These are phyloP conservation scores for Lasaia peninsularis DNA, from an alignment of 1,140 invertebrate species.

Conservation along the genomic window DNA sequence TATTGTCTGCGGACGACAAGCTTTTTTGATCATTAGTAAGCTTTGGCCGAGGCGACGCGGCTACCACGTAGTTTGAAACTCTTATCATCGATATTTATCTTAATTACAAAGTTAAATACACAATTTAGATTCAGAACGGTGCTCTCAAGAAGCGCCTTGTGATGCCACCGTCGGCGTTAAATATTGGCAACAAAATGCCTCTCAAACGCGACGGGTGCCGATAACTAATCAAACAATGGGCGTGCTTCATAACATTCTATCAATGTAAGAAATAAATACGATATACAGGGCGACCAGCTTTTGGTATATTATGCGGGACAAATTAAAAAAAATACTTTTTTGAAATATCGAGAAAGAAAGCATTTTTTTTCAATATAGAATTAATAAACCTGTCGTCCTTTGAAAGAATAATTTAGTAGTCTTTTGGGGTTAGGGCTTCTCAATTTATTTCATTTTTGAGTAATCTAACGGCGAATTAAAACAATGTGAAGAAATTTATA, in stretches of 20 bases:
- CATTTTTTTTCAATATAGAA: too few species aligned
- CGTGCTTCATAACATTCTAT: constrained; percentile 50
- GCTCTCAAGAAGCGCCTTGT: constrained; percentile 53
- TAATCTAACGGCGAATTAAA: too few species aligned
- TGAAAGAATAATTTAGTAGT: too few species aligned
- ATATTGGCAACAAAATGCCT: constrained; percentile 53
- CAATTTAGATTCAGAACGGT: constrained; percentile 65
- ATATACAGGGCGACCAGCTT: background rate
- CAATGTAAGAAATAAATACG: constrained; percentile 46
- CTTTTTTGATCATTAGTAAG: constrained; percentile 49
- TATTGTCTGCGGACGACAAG: constrained; percentile 17
- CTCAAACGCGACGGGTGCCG: constrained; percentile 42
- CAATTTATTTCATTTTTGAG: too few species aligned
- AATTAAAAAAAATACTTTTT: too few species aligned
- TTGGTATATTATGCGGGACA: background rate
- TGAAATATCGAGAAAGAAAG: too few species aligned
- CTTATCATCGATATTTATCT: constrained; percentile 71
- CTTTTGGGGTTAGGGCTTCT: too few species aligned
- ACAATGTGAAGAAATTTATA: too few species aligned
- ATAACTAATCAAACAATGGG: constrained; percentile 65
- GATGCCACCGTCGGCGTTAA: constrained; percentile 66
- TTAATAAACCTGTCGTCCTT: too few species aligned
- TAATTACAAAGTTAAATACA: constrained; percentile 67
- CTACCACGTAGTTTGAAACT: constrained; percentile 53
- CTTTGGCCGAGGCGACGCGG: constrained; percentile 43